Conservation (phyloP, 2,797 vertebrate species). For the Lemur catta region DNA sequence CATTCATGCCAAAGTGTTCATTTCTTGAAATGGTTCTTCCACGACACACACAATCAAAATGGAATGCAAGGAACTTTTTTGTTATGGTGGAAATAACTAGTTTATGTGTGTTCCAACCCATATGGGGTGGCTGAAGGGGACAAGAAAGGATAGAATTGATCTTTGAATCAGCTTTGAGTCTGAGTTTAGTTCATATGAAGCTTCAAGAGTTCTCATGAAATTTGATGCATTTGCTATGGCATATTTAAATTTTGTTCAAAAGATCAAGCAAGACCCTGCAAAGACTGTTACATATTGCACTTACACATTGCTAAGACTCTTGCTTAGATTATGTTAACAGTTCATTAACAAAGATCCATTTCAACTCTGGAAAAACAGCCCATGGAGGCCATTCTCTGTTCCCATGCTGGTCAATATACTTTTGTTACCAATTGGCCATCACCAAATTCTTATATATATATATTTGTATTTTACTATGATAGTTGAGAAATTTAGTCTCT, state of each 20-base stretch:
- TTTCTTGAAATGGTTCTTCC: conserved; percentile 28
- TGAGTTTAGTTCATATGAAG: conserved; percentile 22
- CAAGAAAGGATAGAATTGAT: neutral
- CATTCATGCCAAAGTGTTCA: conserved; percentile 3
- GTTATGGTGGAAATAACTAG: neutral
- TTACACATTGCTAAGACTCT: neutral
- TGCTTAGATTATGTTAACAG: conserved; percentile 37
- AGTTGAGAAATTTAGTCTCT: conserved; percentile 70
- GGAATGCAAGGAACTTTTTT: neutral
- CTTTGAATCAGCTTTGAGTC: conserved; percentile 7
- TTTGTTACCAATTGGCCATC: conserved; percentile 62
- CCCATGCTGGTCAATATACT: neutral
- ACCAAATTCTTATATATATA: conserved; percentile 60
- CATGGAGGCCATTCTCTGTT: conserved; percentile 36
- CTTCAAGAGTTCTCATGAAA: conserved; percentile 2
- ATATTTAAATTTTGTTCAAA: conserved; percentile 40
- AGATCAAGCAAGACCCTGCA: neutral
- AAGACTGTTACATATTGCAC: neutral
- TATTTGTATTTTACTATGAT: conserved; percentile 74
- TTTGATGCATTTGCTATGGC: neutral
- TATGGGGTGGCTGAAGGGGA: neutral
- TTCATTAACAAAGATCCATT: conserved; percentile 20
- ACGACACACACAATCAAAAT: neutral
- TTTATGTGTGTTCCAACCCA: neutral
- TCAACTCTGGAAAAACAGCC: conserved; percentile 37